Base-by-base conservation (phyloP, 2,113 vertebrate genomes). In the Nibea albiflora region DNA sequence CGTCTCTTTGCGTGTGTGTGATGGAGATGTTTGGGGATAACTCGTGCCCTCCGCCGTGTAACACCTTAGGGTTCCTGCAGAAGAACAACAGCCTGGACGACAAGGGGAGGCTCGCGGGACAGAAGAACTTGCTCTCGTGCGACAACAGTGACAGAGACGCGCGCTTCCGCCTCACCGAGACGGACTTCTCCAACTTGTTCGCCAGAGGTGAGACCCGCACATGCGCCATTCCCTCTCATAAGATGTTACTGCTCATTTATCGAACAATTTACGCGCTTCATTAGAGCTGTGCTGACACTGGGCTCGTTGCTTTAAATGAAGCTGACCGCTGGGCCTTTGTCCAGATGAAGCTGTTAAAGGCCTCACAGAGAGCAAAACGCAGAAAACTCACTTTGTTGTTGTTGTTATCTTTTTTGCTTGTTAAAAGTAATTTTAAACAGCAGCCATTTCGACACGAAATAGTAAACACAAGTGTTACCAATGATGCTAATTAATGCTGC, bases 61-160 rank as follows among this genome's bases (percentile, higher is more conserved):
- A 95, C 74, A 90, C 95, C 61, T 68, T 95, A 99, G 98, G 98
- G 72, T 98, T 99, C 89, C 93, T 99, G 93, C 98, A 99, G 90
- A 97, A 98, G 93, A 98, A 98, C 95, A 99, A 99, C 94, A 99
- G 97, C 80, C 92, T 99, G 89, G 98, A 99, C 58, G 98, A 99
- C 88, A 98, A 96, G 73, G 90, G 96, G 70, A 95, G 97, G 50
- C 96, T 98, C 26, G 95, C 96, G 80, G 97, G 96, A 3, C 95
- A 97, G 83, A 98, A 97, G 94, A 96, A 96, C 81, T 84, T 97
- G 78, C 91, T 98, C 84, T 92, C 96, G 0, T 96, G 96, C 6
- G 97, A 98, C 90, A 98, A 99, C 94, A 96, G 96, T 1, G 97
- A 97, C 89, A 92, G 94, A 44, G 96, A 95, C 57, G 85, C 94